Base-by-base conservation (phyloP, 2,113 vertebrate species). In the Macroglossus sobrinus region DNA sequence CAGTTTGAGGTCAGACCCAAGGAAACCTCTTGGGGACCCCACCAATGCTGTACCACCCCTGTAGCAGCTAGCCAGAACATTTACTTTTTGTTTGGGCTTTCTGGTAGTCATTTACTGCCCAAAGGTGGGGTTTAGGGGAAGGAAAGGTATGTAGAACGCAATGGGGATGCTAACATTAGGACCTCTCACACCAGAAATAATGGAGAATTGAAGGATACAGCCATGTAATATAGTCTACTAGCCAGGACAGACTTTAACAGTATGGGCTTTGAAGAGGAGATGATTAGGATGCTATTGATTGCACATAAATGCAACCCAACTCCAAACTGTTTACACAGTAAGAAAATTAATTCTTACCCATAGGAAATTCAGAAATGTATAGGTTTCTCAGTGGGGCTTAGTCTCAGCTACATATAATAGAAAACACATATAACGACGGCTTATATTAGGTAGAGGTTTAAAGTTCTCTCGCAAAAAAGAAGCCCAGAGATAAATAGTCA, bases 271-370 rank as follows among this genome's bases (percentile, higher is more conserved):
- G 53, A 81, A 93, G 38, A 95, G n/a, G 61, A 91, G 93, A 66
- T 78, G 72, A 69, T 95, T 68, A 85, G 4, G 28, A 45, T 24
- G 61, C 30, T 84, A 74, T 76, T 57, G 55, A 89, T 24, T 33
- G 50, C 21, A 5, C 55, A 79, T 66, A 57, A 84, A 93, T 82
- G 38, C 55, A 86, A 69, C 26, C 71, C 50, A 78, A 59, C 22
- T 92, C 64, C 50, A 59, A 93, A 84, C 5, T 75, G 61, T 90
- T 82, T 82, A 68, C 35, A 90, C 69, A 84, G 69, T 59, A 61
- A 93, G 74, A 24, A 94, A 84, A 75, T 90, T 69, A 82, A 90
- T 96, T 90, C 64, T 90, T 19, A 63, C 45, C 43, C 95, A 95
- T 21, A 84, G 80, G 64, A 94, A 97, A 88, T 90, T 87, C 81